phyloP scores from a whole-genome alignment of 2,797 vertebrate species.

The Chrysocyon brachyurus region DNA sequence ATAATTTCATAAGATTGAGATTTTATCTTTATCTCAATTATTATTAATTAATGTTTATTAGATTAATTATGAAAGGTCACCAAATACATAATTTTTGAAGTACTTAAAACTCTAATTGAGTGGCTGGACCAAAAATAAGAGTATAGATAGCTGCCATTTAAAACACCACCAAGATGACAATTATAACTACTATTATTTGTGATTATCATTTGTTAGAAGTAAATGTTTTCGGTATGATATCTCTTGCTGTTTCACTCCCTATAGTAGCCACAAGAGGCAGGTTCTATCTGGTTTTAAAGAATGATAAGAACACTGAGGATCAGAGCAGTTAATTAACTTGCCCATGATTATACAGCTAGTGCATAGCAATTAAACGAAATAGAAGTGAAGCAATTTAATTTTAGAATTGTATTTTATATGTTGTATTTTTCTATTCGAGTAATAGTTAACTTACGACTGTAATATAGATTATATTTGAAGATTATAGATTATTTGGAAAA shows the following conservation, averaged over 20 bases:
- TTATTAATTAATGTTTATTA: conserved; percentile 21
- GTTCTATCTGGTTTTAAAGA: background rate
- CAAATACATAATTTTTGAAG: conserved; percentile 10
- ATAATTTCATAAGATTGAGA: background rate
- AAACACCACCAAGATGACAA: background rate
- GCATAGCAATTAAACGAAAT: background rate
- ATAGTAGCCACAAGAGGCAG: background rate
- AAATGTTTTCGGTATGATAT: background rate
- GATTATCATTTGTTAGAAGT: background rate
- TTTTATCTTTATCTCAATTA: conserved; percentile 32
- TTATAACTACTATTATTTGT: background rate
- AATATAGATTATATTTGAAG: background rate
- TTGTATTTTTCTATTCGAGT: background rate
- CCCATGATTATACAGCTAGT: background rate
- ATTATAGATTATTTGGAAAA: conserved; percentile 24
- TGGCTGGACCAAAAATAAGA: background rate
- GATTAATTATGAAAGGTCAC: background rate
- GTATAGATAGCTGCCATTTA: background rate
- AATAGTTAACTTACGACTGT: background rate
- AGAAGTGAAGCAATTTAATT: background rate
- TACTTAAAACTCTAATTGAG: background rate
- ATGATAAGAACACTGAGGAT: background rate
- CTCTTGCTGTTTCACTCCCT: background rate
- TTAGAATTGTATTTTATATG: background rate
- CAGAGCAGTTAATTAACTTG: conserved; percentile 7